These are phyloP conservation scores for Hydrochoerus hydrochaeris DNA, from an alignment of 2,113 vertebrate species.

Conservation along the genomic window DNA sequence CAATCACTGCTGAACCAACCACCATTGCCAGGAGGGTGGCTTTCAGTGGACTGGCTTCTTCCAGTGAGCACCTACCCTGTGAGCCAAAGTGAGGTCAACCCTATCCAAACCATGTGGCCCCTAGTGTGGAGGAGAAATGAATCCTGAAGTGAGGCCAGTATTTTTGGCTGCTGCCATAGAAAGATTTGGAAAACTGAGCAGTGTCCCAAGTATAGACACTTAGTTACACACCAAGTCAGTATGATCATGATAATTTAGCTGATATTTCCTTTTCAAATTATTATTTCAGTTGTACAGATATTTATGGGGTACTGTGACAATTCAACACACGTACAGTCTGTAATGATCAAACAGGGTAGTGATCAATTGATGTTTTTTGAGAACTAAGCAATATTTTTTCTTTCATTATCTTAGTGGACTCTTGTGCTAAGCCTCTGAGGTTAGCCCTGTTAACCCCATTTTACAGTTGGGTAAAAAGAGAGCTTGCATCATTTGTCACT, in stretches of 20 bases:
- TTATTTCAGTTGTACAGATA: background rate
- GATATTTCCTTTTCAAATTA: background rate
- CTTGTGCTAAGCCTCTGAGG: background rate
- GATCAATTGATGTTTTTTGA: background rate
- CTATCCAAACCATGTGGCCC: background rate
- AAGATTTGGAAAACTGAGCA: background rate
- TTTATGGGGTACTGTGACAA: background rate
- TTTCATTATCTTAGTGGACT: background rate
- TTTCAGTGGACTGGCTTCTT: background rate
- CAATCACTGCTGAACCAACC: background rate
- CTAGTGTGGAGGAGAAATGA: background rate
- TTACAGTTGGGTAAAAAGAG: background rate
- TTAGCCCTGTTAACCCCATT: background rate
- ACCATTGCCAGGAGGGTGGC: background rate
- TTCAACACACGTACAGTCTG: background rate
- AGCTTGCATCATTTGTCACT: background rate
- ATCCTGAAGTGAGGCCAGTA: no score
- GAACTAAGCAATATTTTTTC: background rate
- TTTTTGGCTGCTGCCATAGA: background rate
- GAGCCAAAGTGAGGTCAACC: background rate
- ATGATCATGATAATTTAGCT: background rate
- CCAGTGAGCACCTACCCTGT: background rate
- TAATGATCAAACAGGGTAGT: background rate
- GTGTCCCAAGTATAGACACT: background rate
- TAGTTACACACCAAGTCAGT: background rate